These are phyloP conservation scores for Eupithecia insigniata DNA, from an alignment of 2,888 invertebrate species.

Conservation along the genomic window DNA sequence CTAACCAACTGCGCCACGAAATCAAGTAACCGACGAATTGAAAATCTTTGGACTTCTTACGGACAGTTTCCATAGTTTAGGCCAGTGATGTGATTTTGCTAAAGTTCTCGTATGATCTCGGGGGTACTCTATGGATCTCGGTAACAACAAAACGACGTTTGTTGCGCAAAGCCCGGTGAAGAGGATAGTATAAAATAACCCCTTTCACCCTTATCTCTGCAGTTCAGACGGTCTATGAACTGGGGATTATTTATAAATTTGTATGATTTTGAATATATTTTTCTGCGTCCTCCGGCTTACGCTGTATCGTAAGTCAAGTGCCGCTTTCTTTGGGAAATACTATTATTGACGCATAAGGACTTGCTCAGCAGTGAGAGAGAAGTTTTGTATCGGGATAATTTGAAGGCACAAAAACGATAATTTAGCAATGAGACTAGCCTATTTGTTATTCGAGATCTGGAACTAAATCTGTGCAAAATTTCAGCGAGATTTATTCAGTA, in stretches of 20 bases:
- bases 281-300: neutral
- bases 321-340: neutral
- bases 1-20: too few relatives aligned
- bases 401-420: neutral
- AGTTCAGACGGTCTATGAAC: slow-evolving; percentile 8
- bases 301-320: neutral
- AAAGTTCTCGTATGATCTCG: neutral
- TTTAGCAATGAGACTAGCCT: too few relatives aligned
- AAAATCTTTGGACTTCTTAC: too few relatives aligned
- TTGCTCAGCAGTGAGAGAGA: neutral
- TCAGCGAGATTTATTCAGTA: neutral
- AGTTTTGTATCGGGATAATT: neutral
- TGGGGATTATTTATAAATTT: slow-evolving; percentile 9
- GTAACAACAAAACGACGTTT: neutral
- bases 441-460: neutral
- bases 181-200: slow-evolving; percentile 6
- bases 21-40: too few relatives aligned
- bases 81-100: neutral
- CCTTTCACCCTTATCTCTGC: neutral
- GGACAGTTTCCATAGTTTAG: neutral
- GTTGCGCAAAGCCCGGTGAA: neutral
- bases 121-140: too few relatives aligned
- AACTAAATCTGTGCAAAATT: neutral
- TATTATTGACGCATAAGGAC: neutral
- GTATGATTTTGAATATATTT: slow-evolving; percentile 3